Evolutionary conservation across 1,140 invertebrate genomes (phyloP), one percentile per base, ranked within the genome.

Genomic region (Mamestra configurata): DNA sequence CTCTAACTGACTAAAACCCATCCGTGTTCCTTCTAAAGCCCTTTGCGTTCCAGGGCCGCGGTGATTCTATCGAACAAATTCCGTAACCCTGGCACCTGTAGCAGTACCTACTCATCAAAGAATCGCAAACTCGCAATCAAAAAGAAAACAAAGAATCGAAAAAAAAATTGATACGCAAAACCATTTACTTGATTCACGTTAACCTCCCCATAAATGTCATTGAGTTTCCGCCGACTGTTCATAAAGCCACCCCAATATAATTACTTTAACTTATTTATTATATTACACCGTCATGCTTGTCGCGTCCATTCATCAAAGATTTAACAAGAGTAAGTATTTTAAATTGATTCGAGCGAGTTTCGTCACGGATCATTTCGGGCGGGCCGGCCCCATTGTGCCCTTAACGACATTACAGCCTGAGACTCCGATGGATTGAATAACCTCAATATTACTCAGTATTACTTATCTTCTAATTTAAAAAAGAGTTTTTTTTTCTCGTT

Each of bases 291-390:
- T 83, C 83, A 85, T 80, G 84, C 76, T 83, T 85, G 85, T 84
- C 83, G 83, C 77, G 80, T 83, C 79, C 82, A 73, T 73, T 73
- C 71, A 73, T 73, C 71, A 73, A 73, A 73, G 86, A 89, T 89
- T 90, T 90, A 90, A 90, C 87, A 88, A 89, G 89, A 82, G 84
- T 88, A 87, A 88, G 89, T 88, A 92, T 90, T 91, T 92, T 87
- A 92, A 92, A 91, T 89, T 90, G 86, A 92, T 91, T 90, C 87
- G 83, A 82, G 82, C 57, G 84, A 88, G 88, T 88, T 89, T 89
- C 86, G 89, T 88, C 84, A 90, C 90, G 90, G 91, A 89, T 90
- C 89, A 90, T 92, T 90, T 90, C 82, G 79, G 81, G 46, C 81
- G 78, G 75, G 85, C 83, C 84, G 77, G 76, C 81, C 75, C 83